A percentile compares a stretch with the other conserved stretches of the same genome.
These are phyloP conservation scores for Notarius quadriscutis DNA, from an alignment of 2,113 vertebrate genomes.

Conservation along the genomic window DNA sequence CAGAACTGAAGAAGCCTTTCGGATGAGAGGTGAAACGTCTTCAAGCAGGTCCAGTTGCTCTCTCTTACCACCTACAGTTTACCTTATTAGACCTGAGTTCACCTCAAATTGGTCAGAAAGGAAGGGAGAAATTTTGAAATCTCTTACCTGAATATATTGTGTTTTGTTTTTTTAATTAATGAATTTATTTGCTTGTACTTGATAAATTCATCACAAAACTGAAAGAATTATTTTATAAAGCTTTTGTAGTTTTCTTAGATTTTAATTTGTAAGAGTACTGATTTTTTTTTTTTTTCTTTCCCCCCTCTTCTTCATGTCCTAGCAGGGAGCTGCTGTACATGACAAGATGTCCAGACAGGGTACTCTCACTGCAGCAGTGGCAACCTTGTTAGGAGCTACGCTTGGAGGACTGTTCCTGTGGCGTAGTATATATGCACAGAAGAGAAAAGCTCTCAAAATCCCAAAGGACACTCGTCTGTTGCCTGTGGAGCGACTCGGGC, in stretches of 20 bases:
- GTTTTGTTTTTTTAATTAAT: not conserved
- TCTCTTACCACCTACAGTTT: too few species aligned
- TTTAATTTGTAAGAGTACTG: not conserved
- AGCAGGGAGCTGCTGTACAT: slow-evolving; percentile 23
- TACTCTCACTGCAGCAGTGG: slow-evolving; percentile 76
- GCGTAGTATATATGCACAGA: slow-evolving; percentile 68
- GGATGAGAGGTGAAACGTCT: too few species aligned
- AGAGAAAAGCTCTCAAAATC: slow-evolving; percentile 59
- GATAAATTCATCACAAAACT: not conserved
- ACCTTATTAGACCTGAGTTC: too few species aligned
- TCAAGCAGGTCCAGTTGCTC: too few species aligned
- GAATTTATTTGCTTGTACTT: not conserved
- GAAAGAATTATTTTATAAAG: not conserved
- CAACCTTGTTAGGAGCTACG: slow-evolving; percentile 79
- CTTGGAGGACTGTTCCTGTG: slow-evolving; percentile 85
- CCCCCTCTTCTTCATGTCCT: not conserved
- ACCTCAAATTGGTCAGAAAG: not conserved
- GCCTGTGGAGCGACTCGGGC: slow-evolving; percentile 25
- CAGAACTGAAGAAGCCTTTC: too few species aligned
- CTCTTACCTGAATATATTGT: not conserved
- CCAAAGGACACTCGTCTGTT: slow-evolving; percentile 49
- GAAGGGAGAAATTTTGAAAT: not conserved
- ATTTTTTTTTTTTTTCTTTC: not conserved
- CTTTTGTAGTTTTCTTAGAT: not conserved
- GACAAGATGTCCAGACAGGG: slow-evolving; percentile 80